Evolutionary conservation across 2,888 invertebrate species (phyloP).

Genomic region (Drosophila leonis): DNA sequence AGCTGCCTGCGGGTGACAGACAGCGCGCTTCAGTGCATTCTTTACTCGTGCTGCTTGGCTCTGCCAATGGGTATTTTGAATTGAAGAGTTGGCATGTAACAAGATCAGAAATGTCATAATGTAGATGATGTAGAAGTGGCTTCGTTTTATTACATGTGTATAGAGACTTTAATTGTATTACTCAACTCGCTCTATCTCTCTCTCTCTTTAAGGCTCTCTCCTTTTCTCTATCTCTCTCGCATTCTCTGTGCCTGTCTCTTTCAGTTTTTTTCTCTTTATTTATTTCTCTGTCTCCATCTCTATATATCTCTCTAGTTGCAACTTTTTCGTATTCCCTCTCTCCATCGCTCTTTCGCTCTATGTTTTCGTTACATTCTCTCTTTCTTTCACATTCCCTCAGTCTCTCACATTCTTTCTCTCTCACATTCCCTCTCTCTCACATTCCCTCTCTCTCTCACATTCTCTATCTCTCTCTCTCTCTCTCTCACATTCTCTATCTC

Average conservation of each 20-base stretch:
- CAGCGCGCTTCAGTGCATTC: slow-evolving; percentile 27
- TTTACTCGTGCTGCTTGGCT: background rate
- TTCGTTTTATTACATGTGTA: too few species aligned
- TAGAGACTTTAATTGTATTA: background rate
- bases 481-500: too few species aligned
- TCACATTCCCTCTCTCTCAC: background rate
- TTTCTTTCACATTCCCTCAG: background rate
- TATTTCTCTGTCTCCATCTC: background rate
- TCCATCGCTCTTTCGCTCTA: background rate
- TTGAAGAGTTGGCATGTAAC: background rate
- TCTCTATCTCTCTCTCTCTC: background rate
- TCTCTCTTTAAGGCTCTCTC: background rate
- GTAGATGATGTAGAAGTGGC: too few species aligned
- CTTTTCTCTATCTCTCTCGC: background rate
- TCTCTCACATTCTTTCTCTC: background rate
- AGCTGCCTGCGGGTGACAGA: slow-evolving; percentile 47
- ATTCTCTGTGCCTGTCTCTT: background rate
- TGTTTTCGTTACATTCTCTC: background rate
- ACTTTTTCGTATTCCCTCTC: too few species aligned
- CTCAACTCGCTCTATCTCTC: background rate
- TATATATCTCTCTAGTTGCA: background rate
- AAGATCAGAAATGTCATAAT: background rate
- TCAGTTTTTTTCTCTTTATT: background rate
- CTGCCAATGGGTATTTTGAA: background rate
- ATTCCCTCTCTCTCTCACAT: background rate